Evolutionary conservation across 1,140 invertebrate genomes (phyloP), one percentile per base, ranked within the genome.

Genomic region (Globodera rostochiensis): DNA sequence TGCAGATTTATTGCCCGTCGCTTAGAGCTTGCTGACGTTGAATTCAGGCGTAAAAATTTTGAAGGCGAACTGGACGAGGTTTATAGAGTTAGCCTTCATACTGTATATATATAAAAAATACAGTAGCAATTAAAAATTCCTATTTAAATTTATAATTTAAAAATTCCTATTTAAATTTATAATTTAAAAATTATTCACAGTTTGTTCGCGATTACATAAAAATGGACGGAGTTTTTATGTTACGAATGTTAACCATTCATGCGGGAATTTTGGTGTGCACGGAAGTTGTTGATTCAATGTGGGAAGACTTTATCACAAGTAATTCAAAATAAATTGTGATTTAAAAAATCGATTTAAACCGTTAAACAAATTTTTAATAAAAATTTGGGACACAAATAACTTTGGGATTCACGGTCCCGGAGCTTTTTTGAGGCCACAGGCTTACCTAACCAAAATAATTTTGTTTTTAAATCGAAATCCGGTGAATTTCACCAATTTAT

Each of bases 161-260:
- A 19, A 47, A 19, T 13, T 13, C 15, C 6, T 83, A 73, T 82
- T 73, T 11, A 49, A 15, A 19, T 15, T 64, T 64, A 66, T n/a
- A 25, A 64, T 57, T 45, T 15, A 36, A 21, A 19, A 47, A 73
- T 21, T 45, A 50, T 13, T 50, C 80, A 82, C 60, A 88, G 83
- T 88, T 88, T 69, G 88, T 89, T 21, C 71, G 85, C 8, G 86
- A 88, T 47, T 87, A 85, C 75, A 85, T 88, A 19, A 88, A 88
- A 83, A 88, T 88, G 83, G 85, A 88, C 80, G 84, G 83, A 36
- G 77, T 85, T 75, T 89, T 89, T 67, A 88, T 89, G 47, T 75
- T 89, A 11, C 80, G 83, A 60, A 89, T 89, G 88, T 81, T 89
- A 6, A 89, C 89, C 11, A 89, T 89, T 13, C 88, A 89, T 77